These are phyloP conservation scores for Tanypteryx hageni DNA, from an alignment of 2,888 invertebrate species.

Conservation along the genomic window DNA sequence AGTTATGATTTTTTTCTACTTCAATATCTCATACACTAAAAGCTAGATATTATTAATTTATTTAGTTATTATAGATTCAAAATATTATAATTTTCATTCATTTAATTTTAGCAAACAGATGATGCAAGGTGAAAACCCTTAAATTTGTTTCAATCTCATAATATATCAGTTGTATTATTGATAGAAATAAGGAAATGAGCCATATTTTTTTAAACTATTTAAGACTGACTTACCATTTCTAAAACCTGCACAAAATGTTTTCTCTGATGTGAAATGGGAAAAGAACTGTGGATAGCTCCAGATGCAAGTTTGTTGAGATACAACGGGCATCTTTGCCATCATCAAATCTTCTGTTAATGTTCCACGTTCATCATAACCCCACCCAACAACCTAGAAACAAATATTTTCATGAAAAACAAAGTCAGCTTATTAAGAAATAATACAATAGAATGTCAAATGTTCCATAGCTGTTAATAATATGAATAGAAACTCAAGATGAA, in stretches of 20 bases:
- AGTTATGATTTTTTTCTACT: too few relatives aligned
- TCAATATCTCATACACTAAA: too few relatives aligned
- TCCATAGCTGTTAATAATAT: too few relatives aligned
- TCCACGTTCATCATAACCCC: slow-evolving; percentile 80
- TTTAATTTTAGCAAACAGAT: too few relatives aligned
- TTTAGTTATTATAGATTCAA: too few relatives aligned
- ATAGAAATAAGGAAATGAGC: background rate
- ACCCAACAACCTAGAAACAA: slow-evolving; percentile 73
- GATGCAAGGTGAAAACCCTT: background rate
- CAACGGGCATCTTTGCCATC: slow-evolving; percentile 80
- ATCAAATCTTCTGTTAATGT: slow-evolving; percentile 79
- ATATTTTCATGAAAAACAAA: background rate
- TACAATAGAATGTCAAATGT: slow-evolving; percentile 12
- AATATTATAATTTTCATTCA: too few relatives aligned
- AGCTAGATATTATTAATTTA: too few relatives aligned
- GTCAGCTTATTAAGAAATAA: slow-evolving; percentile 54
- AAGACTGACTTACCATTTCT: slow-evolving; percentile 73
- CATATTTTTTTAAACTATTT: background rate
- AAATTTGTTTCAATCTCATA: background rate
- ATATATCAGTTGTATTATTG: too few relatives aligned
- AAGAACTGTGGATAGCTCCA: slow-evolving; percentile 81
- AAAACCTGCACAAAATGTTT: slow-evolving; percentile 77
- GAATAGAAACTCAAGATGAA: too few relatives aligned
- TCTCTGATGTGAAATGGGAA: slow-evolving; percentile 78
- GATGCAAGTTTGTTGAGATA: slow-evolving; percentile 79